Conservation (phyloP, 2,888 invertebrate species). For the Acanthosepion esculentum region DNA sequence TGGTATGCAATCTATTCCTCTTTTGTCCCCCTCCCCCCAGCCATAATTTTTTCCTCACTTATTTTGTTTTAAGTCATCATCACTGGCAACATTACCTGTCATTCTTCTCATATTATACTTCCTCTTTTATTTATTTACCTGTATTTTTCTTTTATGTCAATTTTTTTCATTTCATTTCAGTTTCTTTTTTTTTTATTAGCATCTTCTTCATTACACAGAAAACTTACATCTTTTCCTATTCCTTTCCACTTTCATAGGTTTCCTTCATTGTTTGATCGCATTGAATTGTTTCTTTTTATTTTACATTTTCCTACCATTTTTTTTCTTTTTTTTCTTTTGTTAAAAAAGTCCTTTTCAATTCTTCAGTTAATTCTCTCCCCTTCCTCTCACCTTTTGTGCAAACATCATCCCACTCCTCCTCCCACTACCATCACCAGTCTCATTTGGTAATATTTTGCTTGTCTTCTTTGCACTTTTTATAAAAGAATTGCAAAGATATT, state of each 20-base stretch:
- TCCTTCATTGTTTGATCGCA: neutral
- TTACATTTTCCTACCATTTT: neutral
- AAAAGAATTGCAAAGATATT: slow-evolving; percentile 33
- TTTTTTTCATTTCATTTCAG: neutral
- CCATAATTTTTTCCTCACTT: too few species aligned
- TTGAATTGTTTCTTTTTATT: neutral
- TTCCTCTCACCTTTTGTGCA: neutral
- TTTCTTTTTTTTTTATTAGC: neutral
- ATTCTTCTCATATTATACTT: neutral
- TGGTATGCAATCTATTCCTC: neutral
- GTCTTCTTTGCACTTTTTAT: neutral
- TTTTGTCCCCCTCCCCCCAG: too few species aligned
- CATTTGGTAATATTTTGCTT: neutral
- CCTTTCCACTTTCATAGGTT: neutral
- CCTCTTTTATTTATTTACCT: neutral
- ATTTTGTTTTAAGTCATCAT: too few species aligned
- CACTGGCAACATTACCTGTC: neutral
- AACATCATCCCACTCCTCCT: neutral
- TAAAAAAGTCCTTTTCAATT: neutral
- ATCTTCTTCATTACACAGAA: neutral
- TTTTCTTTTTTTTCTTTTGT: neutral
- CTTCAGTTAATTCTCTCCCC: neutral
- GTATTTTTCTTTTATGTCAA: neutral
- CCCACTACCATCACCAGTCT: neutral
- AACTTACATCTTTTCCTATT: neutral